These are phyloP conservation scores for Brachypalpus laphriformis DNA, from an alignment of 2,888 invertebrate genomes.

Conservation along the genomic window DNA sequence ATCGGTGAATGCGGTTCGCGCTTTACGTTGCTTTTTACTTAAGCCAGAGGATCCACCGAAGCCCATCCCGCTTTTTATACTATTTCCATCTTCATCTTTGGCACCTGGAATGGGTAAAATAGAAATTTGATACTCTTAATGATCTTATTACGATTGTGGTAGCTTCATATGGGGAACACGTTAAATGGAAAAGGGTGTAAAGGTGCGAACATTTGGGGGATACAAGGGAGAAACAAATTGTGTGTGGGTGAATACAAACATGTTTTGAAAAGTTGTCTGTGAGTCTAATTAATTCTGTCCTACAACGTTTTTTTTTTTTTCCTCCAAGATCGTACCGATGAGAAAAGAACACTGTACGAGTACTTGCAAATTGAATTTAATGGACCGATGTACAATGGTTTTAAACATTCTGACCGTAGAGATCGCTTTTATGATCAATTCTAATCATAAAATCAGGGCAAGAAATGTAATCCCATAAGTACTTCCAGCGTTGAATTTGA, in stretches of 20 bases:
- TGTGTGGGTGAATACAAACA: background rate
- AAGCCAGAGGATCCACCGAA: constrained; percentile 83
- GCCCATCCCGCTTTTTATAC: constrained; percentile 82
- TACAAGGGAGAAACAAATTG: background rate
- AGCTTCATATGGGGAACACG: background rate
- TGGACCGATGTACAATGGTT: no score
- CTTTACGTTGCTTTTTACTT: constrained; percentile 97
- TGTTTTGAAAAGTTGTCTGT: no score
- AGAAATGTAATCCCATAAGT: no score
- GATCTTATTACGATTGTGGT: background rate
- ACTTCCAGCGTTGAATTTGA: no score
- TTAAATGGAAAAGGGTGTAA: background rate
- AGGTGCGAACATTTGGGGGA: background rate
- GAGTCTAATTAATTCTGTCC: no score
- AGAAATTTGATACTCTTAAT: background rate
- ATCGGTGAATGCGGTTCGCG: constrained; percentile 99
- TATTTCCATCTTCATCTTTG: constrained; percentile 90
- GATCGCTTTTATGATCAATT: no score
- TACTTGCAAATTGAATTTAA: no score
- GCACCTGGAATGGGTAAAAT: constrained; percentile 85
- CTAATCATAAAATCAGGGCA: no score
- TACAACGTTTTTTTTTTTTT: no score
- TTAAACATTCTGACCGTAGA: no score
- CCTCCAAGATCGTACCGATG: no score
- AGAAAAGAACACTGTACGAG: no score